Conservation (phyloP, 2,797 vertebrate species). For the Artibeus lituratus region DNA sequence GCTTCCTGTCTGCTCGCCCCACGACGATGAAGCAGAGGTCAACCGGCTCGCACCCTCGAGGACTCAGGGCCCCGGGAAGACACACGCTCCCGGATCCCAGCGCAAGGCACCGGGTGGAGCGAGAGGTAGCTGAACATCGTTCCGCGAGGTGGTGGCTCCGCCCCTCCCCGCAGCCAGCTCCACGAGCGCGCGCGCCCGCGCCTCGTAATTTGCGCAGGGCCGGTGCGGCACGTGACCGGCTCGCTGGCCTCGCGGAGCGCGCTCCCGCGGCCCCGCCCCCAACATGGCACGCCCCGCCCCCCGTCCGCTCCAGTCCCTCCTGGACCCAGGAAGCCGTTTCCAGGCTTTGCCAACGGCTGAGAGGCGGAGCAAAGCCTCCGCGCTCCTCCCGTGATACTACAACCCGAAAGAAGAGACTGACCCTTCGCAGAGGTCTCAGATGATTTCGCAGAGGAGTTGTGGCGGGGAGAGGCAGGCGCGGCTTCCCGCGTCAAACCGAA, state of each 20-base stretch:
- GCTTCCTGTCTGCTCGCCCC: neutral
- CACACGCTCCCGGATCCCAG: rapidly evolving
- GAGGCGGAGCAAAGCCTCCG: rapidly evolving
- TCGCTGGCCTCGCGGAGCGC: neutral
- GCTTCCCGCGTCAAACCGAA: neutral
- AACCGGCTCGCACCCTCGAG: neutral
- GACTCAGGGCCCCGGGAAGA: neutral
- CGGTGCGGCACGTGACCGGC: conserved; percentile 30
- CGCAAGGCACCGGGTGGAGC: neutral
- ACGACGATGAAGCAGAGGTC: neutral
- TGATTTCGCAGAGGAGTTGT: rapidly evolving
- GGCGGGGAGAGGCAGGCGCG: too few species aligned
- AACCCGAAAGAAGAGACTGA: rapidly evolving
- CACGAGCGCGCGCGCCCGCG: neutral
- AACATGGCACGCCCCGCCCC: neutral
- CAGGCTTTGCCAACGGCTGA: neutral
- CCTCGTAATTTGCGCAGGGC: rapidly evolving
- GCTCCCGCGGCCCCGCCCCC: neutral
- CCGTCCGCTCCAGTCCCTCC: rapidly evolving
- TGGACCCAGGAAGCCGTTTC: rapidly evolving
- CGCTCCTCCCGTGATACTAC: too few species aligned
- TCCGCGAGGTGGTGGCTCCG: neutral
- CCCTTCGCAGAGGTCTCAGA: rapidly evolving
- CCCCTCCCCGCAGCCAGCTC: neutral
- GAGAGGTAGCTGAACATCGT: rapidly evolving